phyloP scores from a whole-genome alignment of 2,888 invertebrate genomes.

The Gari tellinella region DNA sequence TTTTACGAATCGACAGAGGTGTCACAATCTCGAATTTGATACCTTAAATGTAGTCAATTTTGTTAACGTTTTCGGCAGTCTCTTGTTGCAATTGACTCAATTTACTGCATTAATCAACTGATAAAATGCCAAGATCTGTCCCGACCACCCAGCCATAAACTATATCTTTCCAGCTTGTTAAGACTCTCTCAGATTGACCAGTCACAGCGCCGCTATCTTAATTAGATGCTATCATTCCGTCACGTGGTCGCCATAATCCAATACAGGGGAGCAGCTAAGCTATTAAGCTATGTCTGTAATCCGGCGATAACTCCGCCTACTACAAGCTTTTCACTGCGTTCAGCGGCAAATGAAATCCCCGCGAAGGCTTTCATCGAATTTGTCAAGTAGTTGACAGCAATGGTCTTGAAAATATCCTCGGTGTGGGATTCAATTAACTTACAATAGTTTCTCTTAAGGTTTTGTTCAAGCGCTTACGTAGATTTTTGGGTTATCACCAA shows the following conservation, averaged over 20 bases:
- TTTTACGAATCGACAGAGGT: no score
- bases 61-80: conserved; percentile 22
- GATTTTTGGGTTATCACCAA: conserved; percentile 43
- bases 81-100: conserved; percentile 33
- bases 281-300: conserved; percentile 3
- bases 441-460: conserved; percentile 13
- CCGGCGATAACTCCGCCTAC: conserved; percentile 23
- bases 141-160: conserved; percentile 34
- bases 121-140: no score
- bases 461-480: conserved; percentile 8
- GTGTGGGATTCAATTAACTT: conserved; percentile 45
- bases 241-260: conserved; percentile 26
- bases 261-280: not conserved
- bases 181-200: conserved; percentile 13
- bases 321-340: not conserved
- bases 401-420: conserved; percentile 16
- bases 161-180: conserved; percentile 18
- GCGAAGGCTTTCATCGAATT: conserved; percentile 18
- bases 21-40: not conserved
- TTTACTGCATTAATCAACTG: conserved; percentile 13
- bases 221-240: conserved; percentile 15
- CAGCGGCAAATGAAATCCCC: conserved; percentile 25
- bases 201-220: conserved; percentile 16
- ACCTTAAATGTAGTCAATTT: conserved; percentile 7
- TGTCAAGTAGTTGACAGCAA: conserved; percentile 22